phyloP scores from a whole-genome alignment of 2,888 invertebrate species.

The Mantis religiosa region DNA sequence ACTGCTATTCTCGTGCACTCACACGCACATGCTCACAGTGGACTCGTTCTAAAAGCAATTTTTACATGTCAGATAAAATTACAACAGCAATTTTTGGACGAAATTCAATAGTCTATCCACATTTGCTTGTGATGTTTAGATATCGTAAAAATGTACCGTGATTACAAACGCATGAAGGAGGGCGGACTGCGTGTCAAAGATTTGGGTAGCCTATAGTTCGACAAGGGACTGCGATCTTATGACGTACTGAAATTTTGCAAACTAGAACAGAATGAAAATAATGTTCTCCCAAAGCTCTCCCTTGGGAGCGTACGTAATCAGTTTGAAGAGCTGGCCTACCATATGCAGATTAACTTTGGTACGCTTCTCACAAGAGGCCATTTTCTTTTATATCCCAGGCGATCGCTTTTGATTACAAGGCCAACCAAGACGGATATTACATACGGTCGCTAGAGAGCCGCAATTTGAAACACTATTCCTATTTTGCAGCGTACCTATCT shows the following conservation, averaged over 20 bases:
- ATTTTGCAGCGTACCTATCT: background rate
- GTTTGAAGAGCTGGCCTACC: background rate
- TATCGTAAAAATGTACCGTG: no score
- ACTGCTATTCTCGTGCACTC: accelerated
- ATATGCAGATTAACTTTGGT: background rate
- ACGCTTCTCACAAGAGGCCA: background rate
- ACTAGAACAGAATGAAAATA: background rate
- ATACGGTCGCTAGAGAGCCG: background rate
- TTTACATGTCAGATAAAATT: no score
- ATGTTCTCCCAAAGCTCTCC: background rate
- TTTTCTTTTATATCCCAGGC: background rate
- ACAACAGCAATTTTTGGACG: no score
- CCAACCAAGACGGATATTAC: background rate
- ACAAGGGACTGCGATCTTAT: no score
- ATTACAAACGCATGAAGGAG: no score
- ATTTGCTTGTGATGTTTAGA: no score
- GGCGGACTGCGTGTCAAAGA: no score
- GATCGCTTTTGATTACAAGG: background rate
- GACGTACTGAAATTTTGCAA: no score
- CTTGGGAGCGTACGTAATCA: background rate
- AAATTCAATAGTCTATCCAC: no score
- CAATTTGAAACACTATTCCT: background rate
- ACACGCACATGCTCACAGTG: no score
- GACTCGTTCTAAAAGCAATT: no score
- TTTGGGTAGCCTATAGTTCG: no score